Evolutionary conservation across 2,113 vertebrate genomes (phyloP), one percentile per base, ranked within the genome.

Genomic region (Heterotilapia buettikoferi): DNA sequence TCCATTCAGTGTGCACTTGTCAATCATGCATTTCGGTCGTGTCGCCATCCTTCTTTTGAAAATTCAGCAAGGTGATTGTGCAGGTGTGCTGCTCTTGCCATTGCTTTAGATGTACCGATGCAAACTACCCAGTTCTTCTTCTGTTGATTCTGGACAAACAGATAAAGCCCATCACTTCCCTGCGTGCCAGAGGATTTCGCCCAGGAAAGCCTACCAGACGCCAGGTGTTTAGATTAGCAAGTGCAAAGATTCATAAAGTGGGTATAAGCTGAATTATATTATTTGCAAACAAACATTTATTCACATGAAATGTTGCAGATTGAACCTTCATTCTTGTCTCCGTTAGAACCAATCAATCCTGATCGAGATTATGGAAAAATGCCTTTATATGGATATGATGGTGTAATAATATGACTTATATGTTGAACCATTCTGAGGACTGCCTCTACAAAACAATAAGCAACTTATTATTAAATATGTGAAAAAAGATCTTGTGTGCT

Each of bases 211-310:
- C 87, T 19, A 63, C 85, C 89, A 93, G 94, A 90, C 90, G 83
- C 79, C 93, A 92, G 91, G 90, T 93, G 94, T 88, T 92, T 29
- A 91, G 91, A 91, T 93, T 90, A 95, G 82, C 43, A 14, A 89
- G 85, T 88, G 89, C 91, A 95, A 93, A 92, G 88, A 90, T 88
- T 92, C 89, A 92, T 92, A 90, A 93, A 93, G 54, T 93, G 82
- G 68, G 82, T 89, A 86, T 92, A 89, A 92, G 50, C 82, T 92
- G 84, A 91, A 66, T 90, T 90, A 90, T 87, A 92, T 93, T 91
- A 91, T 88, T 82, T 81, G 33, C 71, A 92, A 94, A 91, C 86
- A 89, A 78, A 78, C 63, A 84, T 79, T 87, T 86, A 91, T 91
- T 84, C 38, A 84, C 84, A 82, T 88, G 81, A 91, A 91, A 85